A percentile compares a stretch with the other conserved stretches of the same genome.
These are phyloP conservation scores for Leptestheria dahalacensis DNA, from an alignment of 1,140 invertebrate species.

Conservation along the genomic window DNA sequence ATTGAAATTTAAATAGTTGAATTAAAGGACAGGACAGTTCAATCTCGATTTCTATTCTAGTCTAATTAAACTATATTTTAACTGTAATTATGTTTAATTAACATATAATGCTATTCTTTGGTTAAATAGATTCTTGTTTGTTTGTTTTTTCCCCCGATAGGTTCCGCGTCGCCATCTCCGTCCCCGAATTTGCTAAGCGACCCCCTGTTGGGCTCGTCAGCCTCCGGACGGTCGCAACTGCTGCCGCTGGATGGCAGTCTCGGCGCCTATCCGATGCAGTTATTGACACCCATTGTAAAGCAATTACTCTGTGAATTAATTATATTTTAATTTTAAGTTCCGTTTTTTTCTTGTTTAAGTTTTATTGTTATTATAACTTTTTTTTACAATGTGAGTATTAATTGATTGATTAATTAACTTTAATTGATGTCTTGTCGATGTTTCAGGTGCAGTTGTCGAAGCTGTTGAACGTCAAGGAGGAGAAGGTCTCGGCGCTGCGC, in stretches of 20 bases:
- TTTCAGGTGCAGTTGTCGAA: slow-evolving; percentile 54
- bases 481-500: slow-evolving; percentile 60
- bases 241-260: slow-evolving; percentile 36
- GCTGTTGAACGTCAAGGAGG: slow-evolving; percentile 65
- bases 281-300: slow-evolving; percentile 72
- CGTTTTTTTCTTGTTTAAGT: no score
- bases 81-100: no score
- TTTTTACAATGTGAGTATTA: slow-evolving; percentile 6
- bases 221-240: slow-evolving; percentile 28
- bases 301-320: no score
- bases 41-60: no score
- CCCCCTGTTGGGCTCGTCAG: slow-evolving; percentile 29
- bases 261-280: slow-evolving; percentile 67
- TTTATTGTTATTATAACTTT: slow-evolving; percentile 28
- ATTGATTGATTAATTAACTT: background rate
- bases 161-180: slow-evolving; percentile 21
- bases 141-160: background rate
- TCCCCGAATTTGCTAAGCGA: slow-evolving; percentile 23
- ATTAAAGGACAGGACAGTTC: no score
- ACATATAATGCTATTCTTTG: no score
- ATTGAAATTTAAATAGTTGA: no score
- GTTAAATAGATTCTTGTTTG: no score
- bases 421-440: slow-evolving; percentile 7
- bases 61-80: no score
- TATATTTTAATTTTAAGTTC: no score